A percentile compares a stretch with the other conserved stretches of the same genome.
phyloP scores from a whole-genome alignment of 1,140 invertebrate species.

The Diuraphis noxia region DNA sequence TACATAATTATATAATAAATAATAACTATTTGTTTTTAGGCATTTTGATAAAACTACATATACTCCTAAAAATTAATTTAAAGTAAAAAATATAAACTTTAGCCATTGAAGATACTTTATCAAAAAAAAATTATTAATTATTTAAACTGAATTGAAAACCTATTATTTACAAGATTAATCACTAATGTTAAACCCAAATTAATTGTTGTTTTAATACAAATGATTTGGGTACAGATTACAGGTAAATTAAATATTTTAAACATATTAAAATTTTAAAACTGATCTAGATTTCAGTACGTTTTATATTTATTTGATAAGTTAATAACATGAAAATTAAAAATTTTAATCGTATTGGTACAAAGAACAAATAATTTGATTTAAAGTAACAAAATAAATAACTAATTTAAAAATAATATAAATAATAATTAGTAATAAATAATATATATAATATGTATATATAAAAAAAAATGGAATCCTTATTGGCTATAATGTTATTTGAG shows the following conservation, averaged over 20 bases:
- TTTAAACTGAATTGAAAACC: background rate
- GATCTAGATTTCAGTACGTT: background rate
- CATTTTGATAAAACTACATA: background rate
- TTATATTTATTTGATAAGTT: conserved; percentile 38
- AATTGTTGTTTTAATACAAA: background rate
- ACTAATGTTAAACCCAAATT: background rate
- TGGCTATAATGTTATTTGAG: background rate
- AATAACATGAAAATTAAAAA: conserved; percentile 38
- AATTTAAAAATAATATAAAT: conserved; percentile 41
- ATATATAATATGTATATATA: background rate
- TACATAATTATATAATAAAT: background rate
- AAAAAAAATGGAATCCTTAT: conserved; percentile 12
- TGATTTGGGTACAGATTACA: background rate
- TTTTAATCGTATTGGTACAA: conserved; percentile 29
- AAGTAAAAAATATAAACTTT: background rate
- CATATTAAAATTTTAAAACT: background rate
- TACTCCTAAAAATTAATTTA: background rate
- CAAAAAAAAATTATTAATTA: too few species aligned
- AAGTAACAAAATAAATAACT: conserved; percentile 46
- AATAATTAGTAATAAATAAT: conserved; percentile 27
- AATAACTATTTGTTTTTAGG: background rate
- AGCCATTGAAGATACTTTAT: background rate
- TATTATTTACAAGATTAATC: background rate
- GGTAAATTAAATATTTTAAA: background rate
- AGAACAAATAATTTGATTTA: conserved; percentile 47